Percentiles rank a stretch among this genome's conserved stretches.
phyloP scores from a whole-genome alignment of 2,888 invertebrate genomes.

The Microctonus hyperodae region DNA sequence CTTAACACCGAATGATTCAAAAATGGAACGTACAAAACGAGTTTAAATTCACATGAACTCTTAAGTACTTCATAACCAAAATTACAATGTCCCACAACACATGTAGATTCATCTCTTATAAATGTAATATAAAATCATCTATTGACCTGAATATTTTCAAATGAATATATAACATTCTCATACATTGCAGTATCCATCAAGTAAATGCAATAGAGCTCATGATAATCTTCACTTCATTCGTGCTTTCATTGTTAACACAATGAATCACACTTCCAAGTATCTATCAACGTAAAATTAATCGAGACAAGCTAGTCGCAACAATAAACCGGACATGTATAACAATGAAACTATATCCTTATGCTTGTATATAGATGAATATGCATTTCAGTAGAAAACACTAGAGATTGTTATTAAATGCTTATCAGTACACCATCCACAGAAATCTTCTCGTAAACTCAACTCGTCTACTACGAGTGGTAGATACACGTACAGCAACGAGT shows the following conservation, averaged over 20 bases:
- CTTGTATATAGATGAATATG: slow-evolving; percentile 15
- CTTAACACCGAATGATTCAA: slow-evolving; percentile 46
- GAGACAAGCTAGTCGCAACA: neutral
- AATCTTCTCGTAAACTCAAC: slow-evolving; percentile 38
- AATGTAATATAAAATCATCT: slow-evolving; percentile 32
- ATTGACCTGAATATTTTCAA: slow-evolving; percentile 37
- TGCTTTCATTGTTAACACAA: slow-evolving; percentile 47
- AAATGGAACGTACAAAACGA: slow-evolving; percentile 41
- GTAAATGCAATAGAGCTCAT: slow-evolving; percentile 28
- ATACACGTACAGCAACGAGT: slow-evolving; percentile 46
- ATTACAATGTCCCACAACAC: slow-evolving; percentile 47
- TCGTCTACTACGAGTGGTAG: slow-evolving; percentile 14
- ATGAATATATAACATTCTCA: slow-evolving; percentile 40
- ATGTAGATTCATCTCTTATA: slow-evolving; percentile 38
- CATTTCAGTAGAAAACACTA: slow-evolving; percentile 41
- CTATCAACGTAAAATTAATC: neutral
- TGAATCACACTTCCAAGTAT: slow-evolving; percentile 42
- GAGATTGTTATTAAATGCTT: slow-evolving; percentile 38
- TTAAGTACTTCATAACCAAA: slow-evolving; percentile 30
- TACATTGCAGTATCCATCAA: slow-evolving; percentile 40
- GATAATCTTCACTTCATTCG: slow-evolving; percentile 25
- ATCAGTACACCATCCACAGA: slow-evolving; percentile 46
- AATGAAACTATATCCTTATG: neutral
- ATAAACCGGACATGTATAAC: neutral
- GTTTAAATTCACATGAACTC: slow-evolving; percentile 40